phyloP scores from a whole-genome alignment of 2,113 vertebrate genomes.

The Ancistrus triradiatus region DNA sequence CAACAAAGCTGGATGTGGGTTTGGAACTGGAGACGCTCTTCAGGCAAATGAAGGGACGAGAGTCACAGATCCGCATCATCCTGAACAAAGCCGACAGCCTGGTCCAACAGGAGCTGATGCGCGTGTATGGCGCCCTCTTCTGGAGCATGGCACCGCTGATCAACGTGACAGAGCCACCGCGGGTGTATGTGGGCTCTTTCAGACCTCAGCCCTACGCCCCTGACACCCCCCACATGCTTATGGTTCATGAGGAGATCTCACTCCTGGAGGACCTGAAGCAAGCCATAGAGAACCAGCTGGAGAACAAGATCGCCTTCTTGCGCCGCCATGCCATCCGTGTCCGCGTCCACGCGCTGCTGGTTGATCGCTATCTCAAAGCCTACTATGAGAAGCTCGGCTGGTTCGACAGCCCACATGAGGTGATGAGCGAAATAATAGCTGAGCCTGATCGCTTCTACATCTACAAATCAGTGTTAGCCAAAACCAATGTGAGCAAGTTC shows the following conservation, averaged over 20 bases:
- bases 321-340: slow-evolving; percentile 95
- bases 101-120: slow-evolving; percentile 93
- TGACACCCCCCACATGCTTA: slow-evolving; percentile 86
- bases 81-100: slow-evolving; percentile 96
- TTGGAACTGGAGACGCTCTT: slow-evolving; percentile 95
- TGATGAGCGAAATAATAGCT: slow-evolving; percentile 93
- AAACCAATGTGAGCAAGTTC: slow-evolving; percentile 98
- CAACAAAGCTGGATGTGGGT: slow-evolving; percentile 94
- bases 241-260: slow-evolving; percentile 93
- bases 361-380: slow-evolving; percentile 95
- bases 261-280: slow-evolving; percentile 96
- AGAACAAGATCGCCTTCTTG: slow-evolving; percentile 98
- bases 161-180: slow-evolving; percentile 92
- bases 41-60: slow-evolving; percentile 90
- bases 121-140: slow-evolving; percentile 94
- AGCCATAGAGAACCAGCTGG: slow-evolving; percentile 95
- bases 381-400: slow-evolving; percentile 97
- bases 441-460: slow-evolving; percentile 97
- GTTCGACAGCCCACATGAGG: slow-evolving; percentile 92
- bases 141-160: slow-evolving; percentile 98
- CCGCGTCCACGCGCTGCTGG: slow-evolving; percentile 89
- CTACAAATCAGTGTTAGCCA: slow-evolving; percentile 96
- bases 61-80: slow-evolving; percentile 98
- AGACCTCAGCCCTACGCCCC: slow-evolving; percentile 90
- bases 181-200: slow-evolving; percentile 97